Base-by-base conservation (phyloP, 1,140 invertebrate species). In the Thalassaphorura encarpata region DNA sequence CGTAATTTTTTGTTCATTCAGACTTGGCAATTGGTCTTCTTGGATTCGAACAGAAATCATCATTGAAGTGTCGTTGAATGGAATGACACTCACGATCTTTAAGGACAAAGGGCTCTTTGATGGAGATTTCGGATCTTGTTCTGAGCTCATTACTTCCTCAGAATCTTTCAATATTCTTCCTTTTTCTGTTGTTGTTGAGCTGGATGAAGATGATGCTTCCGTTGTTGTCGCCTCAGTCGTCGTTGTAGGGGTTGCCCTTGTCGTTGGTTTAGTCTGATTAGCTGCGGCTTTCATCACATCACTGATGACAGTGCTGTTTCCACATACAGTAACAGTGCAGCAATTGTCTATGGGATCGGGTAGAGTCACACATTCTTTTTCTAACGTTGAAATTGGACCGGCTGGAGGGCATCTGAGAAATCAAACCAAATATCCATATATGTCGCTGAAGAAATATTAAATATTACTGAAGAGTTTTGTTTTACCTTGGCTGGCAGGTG, bases 261-360 rank as follows among this genome's bases (percentile, higher is more conserved):
- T 51, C 5, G 26, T 23, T 11, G 13, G 5, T 11, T 11, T 36
- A 11, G 5, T 31, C 31, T 52, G 21, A 47, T 27, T 31, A 31
- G 19, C 50, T 1, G 54, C 54, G 11, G 51, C 41, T 53, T 66
- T 63, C 63, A 66, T 64, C 2, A 66, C 60, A 36, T 62, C 60
- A 46, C 51, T 56, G n/a, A 36, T 36, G 27, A 61, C n/a, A 21
- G 55, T 61, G 21, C 45, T 6, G 41, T 66, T 63, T 21, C 55
- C 57, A 62, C 63, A 65, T 16, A 65, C 49, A 33, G 60, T 82
- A 58, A 87, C 78, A 39, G 83, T 86, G 64, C 89, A 92, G 67
- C 89, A 92, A 1, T 80, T 69, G 69, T 93, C 88, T 16, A 81
- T 80, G 4, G 83, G 79, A 69, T 87, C 83, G 61, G 79, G 79